Conservation (phyloP, 2,113 vertebrate genomes). For the Ameiurus melas region DNA sequence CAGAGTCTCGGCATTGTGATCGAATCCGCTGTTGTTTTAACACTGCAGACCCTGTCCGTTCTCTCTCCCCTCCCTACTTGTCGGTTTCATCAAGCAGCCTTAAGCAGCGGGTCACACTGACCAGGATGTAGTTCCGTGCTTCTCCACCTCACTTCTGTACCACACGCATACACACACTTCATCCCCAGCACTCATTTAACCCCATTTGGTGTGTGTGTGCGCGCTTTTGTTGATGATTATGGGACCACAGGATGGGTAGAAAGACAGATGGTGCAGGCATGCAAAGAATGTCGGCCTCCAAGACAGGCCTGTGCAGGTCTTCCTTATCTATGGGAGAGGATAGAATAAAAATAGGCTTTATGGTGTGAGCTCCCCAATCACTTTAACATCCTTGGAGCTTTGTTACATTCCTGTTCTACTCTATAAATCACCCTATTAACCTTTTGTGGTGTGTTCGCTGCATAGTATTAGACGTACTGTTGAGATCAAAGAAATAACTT, state of each 20-base stretch:
- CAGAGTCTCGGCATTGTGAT: conserved; percentile 65
- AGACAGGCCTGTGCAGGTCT: conserved; percentile 42
- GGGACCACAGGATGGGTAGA: conserved; percentile 8
- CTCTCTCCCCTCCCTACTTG: not conserved
- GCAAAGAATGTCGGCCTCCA: conserved; percentile 39
- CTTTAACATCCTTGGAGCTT: not conserved
- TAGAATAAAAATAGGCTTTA: conserved; percentile 21
- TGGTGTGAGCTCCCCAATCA: too few relatives aligned
- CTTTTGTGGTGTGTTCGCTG: not conserved
- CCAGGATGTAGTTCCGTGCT: conserved; percentile 51
- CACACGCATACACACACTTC: not conserved
- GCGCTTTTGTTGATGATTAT: not conserved
- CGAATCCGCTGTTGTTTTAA: conserved; percentile 71
- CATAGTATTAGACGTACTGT: not conserved
- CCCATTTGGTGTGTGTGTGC: not conserved
- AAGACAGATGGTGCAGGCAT: conserved; percentile 42
- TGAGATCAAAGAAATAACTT: not conserved
- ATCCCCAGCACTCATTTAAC: not conserved
- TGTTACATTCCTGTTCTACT: not conserved
- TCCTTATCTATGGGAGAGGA: not conserved
- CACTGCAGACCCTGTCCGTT: conserved; percentile 58
- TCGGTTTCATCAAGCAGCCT: conserved; percentile 22
- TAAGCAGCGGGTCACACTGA: conserved; percentile 14
- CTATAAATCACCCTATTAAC: not conserved
- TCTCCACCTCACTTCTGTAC: conserved; percentile 37